A percentile compares a stretch with the other conserved stretches of the same genome.
phyloP scores from a whole-genome alignment of 2,888 invertebrate species.

The Serrognathus titanus region DNA sequence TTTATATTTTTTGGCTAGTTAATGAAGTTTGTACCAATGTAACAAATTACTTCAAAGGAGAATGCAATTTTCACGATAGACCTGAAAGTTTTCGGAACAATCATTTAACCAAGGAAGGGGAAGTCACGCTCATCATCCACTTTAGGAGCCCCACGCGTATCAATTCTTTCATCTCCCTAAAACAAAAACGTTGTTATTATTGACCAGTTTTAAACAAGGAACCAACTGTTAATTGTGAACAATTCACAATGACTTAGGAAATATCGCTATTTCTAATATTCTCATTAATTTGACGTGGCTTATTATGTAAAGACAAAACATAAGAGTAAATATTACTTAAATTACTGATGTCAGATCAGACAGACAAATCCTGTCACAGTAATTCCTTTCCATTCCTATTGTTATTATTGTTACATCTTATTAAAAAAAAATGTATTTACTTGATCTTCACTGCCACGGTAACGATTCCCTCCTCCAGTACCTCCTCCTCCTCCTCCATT shows the following conservation, averaged over 20 bases:
- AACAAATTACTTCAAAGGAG: conserved; percentile 40
- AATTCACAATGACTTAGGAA: too few species aligned
- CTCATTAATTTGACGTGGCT: too few species aligned
- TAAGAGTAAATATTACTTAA: too few species aligned
- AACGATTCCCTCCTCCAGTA: conserved; percentile 29
- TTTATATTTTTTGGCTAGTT: conserved; percentile 33
- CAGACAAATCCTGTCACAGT: too few species aligned
- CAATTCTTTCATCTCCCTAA: conserved; percentile 20
- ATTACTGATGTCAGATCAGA: too few species aligned
- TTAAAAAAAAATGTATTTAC: conserved; percentile 11
- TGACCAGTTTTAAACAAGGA: too few species aligned
- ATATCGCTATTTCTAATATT: too few species aligned
- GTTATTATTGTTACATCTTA: neutral
- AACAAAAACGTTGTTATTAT: too few species aligned
- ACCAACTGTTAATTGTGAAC: too few species aligned
- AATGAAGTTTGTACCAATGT: conserved; percentile 42
- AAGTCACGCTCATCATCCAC: conserved; percentile 96
- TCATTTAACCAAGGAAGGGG: conserved; percentile 79
- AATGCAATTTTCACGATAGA: conserved; percentile 26
- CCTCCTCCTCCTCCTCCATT: conserved; percentile 45
- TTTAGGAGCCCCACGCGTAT: conserved; percentile 63
- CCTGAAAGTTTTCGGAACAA: conserved; percentile 22
- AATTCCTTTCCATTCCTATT: too few species aligned
- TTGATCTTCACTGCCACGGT: conserved; percentile 26
- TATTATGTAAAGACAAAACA: too few species aligned